Base-by-base conservation (phyloP, 2,888 invertebrate species). In the Calameuta filiformis region DNA sequence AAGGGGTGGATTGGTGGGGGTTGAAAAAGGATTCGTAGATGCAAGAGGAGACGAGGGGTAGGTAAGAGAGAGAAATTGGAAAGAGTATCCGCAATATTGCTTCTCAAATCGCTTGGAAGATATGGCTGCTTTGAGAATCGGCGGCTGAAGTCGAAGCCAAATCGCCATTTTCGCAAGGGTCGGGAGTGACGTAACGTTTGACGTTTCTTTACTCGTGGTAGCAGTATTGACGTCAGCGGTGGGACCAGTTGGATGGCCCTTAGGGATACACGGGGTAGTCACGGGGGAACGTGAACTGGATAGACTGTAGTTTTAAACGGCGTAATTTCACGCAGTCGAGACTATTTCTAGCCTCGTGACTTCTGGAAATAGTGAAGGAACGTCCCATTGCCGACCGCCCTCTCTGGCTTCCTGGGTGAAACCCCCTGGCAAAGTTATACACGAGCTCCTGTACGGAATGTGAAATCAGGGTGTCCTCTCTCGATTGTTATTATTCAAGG, bases 401-500 rank as follows among this genome's bases (percentile, higher is more conserved):
- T 40, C 35, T 35, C 35, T 12, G 12, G 12, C 35, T 12, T 0
- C 15, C 40, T 4, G 40, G 40, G 4, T 15, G 15, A 15, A 40
- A 40, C 15, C 4, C 37, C 15, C 40, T 40, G 40, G 4, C 15
- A 40, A 40, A 40, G 40, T 37, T 37, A 37, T 37, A 37, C 37
- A 37, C 37, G 37, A 40, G 75, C 31, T 78, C 75, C 78, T 75
- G 78, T 75, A 69, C 33, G 69, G 78, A 78, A 78, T 78, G 69
- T 73, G 73, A 76, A 78, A 78, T 78, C 73, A 75, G 69, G 4
- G 30, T 11, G 31, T 31, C 69, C 12, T 69, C 69, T 31, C 69
- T 4, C 69, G 78, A 78, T 78, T 78, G 75, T 78, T 78, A 75
- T 78, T 78, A 78, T 78, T 78, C 78, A 78, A 73, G 78, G 78